Evolutionary conservation across 2,797 vertebrate genomes (phyloP), one percentile per base, ranked within the genome.

Genomic region (Enteromius viviparus): DNA sequence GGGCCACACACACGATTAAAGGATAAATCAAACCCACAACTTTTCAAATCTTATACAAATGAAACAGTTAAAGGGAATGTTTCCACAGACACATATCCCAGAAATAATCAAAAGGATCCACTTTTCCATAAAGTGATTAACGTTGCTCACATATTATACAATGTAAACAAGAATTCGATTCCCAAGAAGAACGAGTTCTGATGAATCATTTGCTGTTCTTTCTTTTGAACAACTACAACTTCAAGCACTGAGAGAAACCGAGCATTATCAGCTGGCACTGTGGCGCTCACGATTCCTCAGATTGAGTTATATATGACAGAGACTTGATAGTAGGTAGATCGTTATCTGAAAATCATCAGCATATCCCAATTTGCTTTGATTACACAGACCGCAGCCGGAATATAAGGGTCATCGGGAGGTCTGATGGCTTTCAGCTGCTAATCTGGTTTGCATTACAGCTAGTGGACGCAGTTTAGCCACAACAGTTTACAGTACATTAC

Each of bases 351-450:
- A 76, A 82, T 82, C 51, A 58, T 34, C 69, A 66, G 80, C 68
- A 82, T 81, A 83, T 75, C 45, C 72, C 32, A 81, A 26, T 71
- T 78, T 40, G 10, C 26, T 76, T 40, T 81, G 74, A 82, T 80
- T 82, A 62, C 32, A 76, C 37, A 69, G 58, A 68, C 76, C 32
- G 21, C 70, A 69, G 42, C 12, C 17, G 51, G 80, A 62, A 65
- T 68, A 82, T 80, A 11, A 72, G 58, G 75, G 70, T 82, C 69
- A 58, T 19, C 14, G 10, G 37, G 77, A 69, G 47, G 70, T 80
- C 69, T 84, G 85, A 82, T 82, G 58, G 53, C 71, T 69, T 66
- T 51, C 86, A 85, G 85, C 64, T 82, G 76, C 64, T 75, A 76
- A 78, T 68, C 80, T 70, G 77, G 78, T n/a, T 84, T 78, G 83